A percentile compares a stretch with the other conserved stretches of the same genome.
phyloP scores from a whole-genome alignment of 2,797 vertebrate species.

The Urosaurus nigricauda region DNA sequence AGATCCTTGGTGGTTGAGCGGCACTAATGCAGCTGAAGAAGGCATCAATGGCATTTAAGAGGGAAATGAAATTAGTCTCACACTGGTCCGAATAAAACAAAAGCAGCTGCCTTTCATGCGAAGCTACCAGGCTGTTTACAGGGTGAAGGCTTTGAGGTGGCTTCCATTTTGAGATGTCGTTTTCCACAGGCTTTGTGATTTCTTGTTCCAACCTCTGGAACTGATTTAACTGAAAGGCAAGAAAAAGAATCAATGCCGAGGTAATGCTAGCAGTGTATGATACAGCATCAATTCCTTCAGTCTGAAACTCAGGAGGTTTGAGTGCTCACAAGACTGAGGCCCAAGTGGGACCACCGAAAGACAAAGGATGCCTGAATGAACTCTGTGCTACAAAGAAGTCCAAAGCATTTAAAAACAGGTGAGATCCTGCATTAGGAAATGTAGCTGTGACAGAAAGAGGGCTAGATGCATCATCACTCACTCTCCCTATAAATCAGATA shows the following conservation, averaged over 20 bases:
- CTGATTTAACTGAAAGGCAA: conserved; percentile 88
- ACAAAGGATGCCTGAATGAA: not conserved
- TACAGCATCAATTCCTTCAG: not conserved
- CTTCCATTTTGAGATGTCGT: conserved; percentile 93
- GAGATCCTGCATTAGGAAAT: too few species aligned
- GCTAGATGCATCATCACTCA: too few species aligned
- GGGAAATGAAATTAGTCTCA: conserved; percentile 91
- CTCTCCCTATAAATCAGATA: too few species aligned
- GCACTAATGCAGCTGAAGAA: conserved; percentile 91
- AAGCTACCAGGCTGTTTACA: conserved; percentile 62
- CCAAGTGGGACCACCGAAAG: not conserved
- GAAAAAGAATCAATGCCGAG: conserved; percentile 28
- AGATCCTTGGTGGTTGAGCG: conserved; percentile 93
- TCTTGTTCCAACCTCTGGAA: conserved; percentile 95
- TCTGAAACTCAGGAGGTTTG: not conserved
- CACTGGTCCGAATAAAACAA: conserved; percentile 95
- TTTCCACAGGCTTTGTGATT: conserved; percentile 94
- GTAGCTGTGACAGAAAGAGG: too few species aligned
- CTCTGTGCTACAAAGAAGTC: not conserved
- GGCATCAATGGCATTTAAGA: conserved; percentile 92
- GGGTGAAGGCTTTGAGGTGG: conserved; percentile 74
- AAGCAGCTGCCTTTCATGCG: conserved; percentile 89
- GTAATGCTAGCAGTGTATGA: not conserved
- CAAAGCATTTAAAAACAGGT: not conserved
- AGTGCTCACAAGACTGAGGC: not conserved